Evolutionary conservation across 2,797 vertebrate genomes (phyloP).

Genomic region (Anguilla megastoma): DNA sequence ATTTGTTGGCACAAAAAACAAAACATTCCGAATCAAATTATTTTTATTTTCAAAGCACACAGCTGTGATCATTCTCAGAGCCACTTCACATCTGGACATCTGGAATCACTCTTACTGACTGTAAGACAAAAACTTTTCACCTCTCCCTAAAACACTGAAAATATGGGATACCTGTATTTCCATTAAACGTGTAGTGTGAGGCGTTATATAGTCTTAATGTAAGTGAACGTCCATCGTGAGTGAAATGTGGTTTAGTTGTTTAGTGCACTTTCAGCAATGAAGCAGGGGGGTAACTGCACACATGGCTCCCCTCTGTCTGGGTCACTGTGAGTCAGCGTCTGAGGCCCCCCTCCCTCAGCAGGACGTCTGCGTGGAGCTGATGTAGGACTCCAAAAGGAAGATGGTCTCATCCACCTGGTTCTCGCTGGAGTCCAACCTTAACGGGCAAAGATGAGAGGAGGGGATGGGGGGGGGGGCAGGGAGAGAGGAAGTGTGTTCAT

Average conservation of each 20-base stretch:
- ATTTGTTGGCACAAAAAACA: conserved; percentile 6
- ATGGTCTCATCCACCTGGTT: conserved; percentile 96
- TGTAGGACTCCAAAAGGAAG: conserved; percentile 86
- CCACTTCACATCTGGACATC: not conserved
- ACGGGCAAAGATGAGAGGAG: not conserved
- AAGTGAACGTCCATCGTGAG: not conserved
- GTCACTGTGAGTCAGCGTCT: not conserved
- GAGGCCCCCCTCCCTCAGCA: conserved; percentile 46
- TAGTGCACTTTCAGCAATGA: not conserved
- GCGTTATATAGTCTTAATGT: not conserved
- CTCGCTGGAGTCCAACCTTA: conserved; percentile 90
- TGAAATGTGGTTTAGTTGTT: not conserved
- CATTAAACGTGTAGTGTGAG: not conserved
- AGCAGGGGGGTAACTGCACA: not conserved
- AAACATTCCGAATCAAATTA: conserved; percentile 18
- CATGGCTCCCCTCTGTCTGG: not conserved
- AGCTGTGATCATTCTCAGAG: not conserved
- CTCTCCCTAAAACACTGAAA: not conserved
- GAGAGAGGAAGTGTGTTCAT: not conserved
- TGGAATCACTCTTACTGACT: not conserved
- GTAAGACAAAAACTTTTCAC: not conserved
- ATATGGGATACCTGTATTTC: not conserved
- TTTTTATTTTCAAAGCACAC: conserved; percentile 28
- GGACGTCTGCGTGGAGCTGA: conserved; percentile 62
- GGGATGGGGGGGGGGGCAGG: not conserved